Evolutionary conservation across 1,140 invertebrate genomes (phyloP).

Genomic region (Latrodectus geometricus): DNA sequence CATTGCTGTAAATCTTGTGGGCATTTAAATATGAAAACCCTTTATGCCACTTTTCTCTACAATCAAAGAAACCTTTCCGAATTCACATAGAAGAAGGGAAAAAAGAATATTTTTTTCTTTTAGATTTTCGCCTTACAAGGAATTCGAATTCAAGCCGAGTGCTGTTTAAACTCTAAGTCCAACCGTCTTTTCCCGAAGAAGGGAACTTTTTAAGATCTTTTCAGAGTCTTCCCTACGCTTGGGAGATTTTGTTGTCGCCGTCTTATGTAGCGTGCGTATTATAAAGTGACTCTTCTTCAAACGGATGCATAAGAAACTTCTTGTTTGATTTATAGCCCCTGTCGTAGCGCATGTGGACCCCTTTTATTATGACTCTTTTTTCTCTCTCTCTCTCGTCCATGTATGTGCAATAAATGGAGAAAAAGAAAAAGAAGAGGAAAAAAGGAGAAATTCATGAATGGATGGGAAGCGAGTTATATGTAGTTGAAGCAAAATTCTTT

Average conservation of each 20-base stretch:
- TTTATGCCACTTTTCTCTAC: too few species aligned
- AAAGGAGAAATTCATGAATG: too few species aligned
- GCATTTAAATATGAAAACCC: too few species aligned
- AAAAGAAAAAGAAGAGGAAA: not conserved
- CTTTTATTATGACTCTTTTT: not conserved
- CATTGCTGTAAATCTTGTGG: too few species aligned
- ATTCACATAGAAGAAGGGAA: too few species aligned
- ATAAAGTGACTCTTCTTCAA: slow-evolving; percentile 42
- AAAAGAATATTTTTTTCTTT: too few species aligned
- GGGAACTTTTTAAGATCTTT: slow-evolving; percentile 28
- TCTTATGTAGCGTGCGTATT: slow-evolving; percentile 19
- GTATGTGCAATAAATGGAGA: not conserved
- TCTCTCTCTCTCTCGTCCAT: not conserved
- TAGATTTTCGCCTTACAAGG: not conserved
- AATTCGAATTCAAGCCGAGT: slow-evolving; percentile 46
- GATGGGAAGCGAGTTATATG: too few species aligned
- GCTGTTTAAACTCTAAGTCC: slow-evolving; percentile 49
- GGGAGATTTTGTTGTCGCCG: slow-evolving; percentile 5
- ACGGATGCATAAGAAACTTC: slow-evolving; percentile 12
- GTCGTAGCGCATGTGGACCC: not conserved
- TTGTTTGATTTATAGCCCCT: slow-evolving; percentile 27
- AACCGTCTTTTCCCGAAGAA: not conserved
- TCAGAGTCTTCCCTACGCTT: not conserved
- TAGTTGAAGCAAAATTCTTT: too few species aligned
- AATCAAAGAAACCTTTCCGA: too few species aligned